Percentiles rank a stretch among this genome's conserved stretches.
Evolutionary conservation across 2,113 vertebrate species (phyloP).

Genomic region (Neogobius melanostomus): DNA sequence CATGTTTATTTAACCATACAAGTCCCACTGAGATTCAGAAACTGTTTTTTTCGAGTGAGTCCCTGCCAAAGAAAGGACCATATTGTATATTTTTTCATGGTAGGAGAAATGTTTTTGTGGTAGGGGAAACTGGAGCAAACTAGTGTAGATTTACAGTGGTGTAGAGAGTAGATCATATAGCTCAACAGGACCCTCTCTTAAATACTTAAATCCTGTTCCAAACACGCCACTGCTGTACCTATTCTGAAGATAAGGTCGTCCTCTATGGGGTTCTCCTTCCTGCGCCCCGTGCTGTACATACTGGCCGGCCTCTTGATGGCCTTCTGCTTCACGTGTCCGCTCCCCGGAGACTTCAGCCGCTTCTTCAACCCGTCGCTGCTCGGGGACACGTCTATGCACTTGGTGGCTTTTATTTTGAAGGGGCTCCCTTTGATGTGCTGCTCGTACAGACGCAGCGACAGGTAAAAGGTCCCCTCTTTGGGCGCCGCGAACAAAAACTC

Average conservation of each 20-base stretch:
- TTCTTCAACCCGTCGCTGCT: constrained; percentile 87
- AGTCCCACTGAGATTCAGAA: no score
- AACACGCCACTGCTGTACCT: constrained; percentile 71
- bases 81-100: no score
- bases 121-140: no score
- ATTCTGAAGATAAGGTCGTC: constrained; percentile 95
- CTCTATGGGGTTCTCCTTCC: constrained; percentile 95
- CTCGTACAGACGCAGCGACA: constrained; percentile 89
- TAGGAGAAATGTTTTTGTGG: no score
- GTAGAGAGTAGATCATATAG: no score
- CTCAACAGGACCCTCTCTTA: no score
- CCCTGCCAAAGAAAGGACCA: no score
- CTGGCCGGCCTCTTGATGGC: constrained; percentile 92
- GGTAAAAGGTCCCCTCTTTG: constrained; percentile 87
- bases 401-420: constrained; percentile 89
- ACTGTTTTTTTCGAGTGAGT: no score
- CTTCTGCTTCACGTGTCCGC: constrained; percentile 90
- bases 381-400: constrained; percentile 84
- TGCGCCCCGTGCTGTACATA: constrained; percentile 94
- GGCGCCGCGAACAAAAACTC: constrained; percentile 89
- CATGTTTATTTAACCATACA: no score
- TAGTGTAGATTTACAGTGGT: no score
- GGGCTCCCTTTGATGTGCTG: constrained; percentile 96
- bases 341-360: constrained; percentile 90
- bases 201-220: neutral